phyloP scores from a whole-genome alignment of 2,113 vertebrate genomes.

The Rattus rattus region DNA sequence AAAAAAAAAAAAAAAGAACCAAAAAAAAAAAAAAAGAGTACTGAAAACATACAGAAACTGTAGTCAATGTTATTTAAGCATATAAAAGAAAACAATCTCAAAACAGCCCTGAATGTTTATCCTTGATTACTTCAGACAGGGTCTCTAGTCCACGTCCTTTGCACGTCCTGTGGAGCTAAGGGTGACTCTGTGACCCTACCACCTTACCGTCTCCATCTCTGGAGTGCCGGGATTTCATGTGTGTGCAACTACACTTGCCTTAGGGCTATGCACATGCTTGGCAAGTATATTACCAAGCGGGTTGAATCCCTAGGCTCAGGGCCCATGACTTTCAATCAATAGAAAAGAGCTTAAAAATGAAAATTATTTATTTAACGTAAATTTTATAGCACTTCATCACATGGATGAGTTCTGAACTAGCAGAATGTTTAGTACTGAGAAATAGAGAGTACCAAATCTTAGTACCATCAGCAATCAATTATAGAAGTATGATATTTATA shows the following conservation, averaged over 20 bases:
- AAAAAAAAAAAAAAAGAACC: no score
- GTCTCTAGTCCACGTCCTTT: neutral
- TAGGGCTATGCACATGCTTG: neutral
- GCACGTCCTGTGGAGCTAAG: neutral
- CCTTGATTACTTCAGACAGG: neutral
- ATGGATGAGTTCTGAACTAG: neutral
- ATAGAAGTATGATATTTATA: neutral
- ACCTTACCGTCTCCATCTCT: neutral
- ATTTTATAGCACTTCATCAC: neutral
- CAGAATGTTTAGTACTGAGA: neutral
- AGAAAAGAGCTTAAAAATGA: neutral
- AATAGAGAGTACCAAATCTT: neutral
- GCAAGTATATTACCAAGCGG: neutral
- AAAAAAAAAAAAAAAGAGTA: no score
- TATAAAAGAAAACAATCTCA: neutral
- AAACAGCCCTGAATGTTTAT: neutral
- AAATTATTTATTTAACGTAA: neutral
- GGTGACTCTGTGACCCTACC: no score
- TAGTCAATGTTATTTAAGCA: neutral
- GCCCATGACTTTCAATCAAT: neutral
- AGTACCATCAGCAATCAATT: neutral
- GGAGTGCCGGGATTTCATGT: neutral
- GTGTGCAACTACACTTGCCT: neutral
- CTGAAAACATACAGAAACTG: neutral
- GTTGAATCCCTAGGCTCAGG: neutral